phyloP scores from a whole-genome alignment of 2,113 vertebrate species.

The Oophaga pumilio region DNA sequence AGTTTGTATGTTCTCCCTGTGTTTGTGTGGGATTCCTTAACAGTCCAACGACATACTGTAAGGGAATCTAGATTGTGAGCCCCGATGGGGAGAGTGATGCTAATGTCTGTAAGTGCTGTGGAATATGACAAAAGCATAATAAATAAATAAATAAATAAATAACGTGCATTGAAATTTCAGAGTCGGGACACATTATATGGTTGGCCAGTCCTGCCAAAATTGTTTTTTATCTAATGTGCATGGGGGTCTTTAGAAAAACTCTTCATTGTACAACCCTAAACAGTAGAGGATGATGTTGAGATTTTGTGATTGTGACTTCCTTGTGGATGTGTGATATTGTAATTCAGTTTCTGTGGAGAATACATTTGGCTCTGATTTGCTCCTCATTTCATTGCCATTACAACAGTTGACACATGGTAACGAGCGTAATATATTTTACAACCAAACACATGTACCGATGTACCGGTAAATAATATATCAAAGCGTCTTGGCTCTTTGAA shows the following conservation, averaged over 20 bases:
- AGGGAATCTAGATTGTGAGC: no score
- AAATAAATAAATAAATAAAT: no score
- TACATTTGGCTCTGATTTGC: background rate
- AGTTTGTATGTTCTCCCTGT: no score
- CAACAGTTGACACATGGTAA: constrained; percentile 23
- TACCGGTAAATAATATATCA: constrained; percentile 43
- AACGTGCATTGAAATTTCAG: no score
- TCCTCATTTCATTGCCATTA: background rate
- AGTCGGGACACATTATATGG: no score
- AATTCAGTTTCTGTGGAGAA: background rate
- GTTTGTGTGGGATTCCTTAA: no score
- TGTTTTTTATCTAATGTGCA: no score
- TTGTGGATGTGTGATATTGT: background rate
- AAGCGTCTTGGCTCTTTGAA: constrained; percentile 17
- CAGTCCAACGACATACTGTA: no score
- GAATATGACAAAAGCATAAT: no score
- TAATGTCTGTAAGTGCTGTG: no score
- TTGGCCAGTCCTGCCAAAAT: no score
- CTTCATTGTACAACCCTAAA: background rate
- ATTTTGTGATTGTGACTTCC: background rate
- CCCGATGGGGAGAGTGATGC: no score
- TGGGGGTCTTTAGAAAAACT: background rate
- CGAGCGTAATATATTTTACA: constrained; percentile 4
- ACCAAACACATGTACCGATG: constrained; percentile 25
- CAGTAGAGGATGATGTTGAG: background rate